Base-by-base conservation (phyloP, 1,140 invertebrate genomes). In the Aradophagus sp. region DNA sequence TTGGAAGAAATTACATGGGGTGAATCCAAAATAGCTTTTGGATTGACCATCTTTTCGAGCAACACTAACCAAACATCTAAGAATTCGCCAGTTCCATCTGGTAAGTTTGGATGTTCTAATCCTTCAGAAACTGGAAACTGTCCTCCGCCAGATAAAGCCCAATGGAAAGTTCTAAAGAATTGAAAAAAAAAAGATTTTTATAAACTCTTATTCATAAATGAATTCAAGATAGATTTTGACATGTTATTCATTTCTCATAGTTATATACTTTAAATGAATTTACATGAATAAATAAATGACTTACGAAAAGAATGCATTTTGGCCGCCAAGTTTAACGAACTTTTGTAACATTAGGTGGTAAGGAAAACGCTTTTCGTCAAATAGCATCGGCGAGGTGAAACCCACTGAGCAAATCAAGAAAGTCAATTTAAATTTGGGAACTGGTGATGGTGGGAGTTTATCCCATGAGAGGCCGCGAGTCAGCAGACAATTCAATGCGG, bases 341-440 rank as follows among this genome's bases (percentile, higher is more conserved):
- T 94, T 93, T 59, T 94, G 92, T 8, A 97, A 86, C 93, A 97
- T 96, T 3, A 96, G 80, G 82, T 96, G 94, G 81, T 95, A 97
- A 1, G 94, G 93, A 80, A 91, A 90, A 52, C 94, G 91, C 82
- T 95, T 94, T 72, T 97, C 94, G 77, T 97, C 95, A 81, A 97
- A 96, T 2, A 97, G 81, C 90, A 96, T 93, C 0, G 94, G 93
- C 3, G 93, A 92, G 0, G 93, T 94, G 77, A 97, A 96, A 5
- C 94, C 93, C 39, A 95, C 91, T 8, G 93, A 94, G 78, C 94
- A 96, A 39, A 96, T 95, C 26, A 95, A 87, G 78, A 95, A 96
- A 10, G 94, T 96, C 3, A 96, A 82, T 73, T 93, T 91, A 65
- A 88, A 90, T 80, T 93, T 95, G 12, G 91, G 91, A 39, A 93